phyloP scores from a whole-genome alignment of 1,140 invertebrate species.

The Aethina tumida region DNA sequence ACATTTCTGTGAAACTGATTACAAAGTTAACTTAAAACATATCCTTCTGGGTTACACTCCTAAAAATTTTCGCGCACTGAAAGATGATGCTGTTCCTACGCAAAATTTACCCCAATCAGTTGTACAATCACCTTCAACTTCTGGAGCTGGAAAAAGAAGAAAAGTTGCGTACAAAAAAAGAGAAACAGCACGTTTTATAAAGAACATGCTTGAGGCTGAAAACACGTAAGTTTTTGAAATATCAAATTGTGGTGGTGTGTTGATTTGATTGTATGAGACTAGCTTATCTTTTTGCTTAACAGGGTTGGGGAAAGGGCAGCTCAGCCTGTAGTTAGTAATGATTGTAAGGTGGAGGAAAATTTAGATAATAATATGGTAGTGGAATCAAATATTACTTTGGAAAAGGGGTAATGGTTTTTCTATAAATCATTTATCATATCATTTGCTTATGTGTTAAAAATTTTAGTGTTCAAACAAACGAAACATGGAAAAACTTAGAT shows the following conservation, averaged over 20 bases:
- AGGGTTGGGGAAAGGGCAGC: too few species aligned
- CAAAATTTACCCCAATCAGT: constrained; percentile 11
- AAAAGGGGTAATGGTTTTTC: background rate
- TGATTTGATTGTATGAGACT: background rate
- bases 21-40: constrained; percentile 13
- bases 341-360: background rate
- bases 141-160: background rate
- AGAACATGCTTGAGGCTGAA: constrained; percentile 1
- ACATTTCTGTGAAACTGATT: constrained; percentile 11
- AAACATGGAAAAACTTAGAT: constrained; percentile 2
- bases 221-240: constrained; percentile 3
- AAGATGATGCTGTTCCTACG: constrained; percentile 8
- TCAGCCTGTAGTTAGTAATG: constrained; percentile 1
- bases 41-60: constrained; percentile 6
- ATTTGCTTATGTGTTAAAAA: constrained; percentile 1
- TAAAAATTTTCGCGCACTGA: constrained; percentile 11
- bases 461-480: constrained; percentile 11
- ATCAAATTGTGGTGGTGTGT: background rate
- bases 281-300: too few species aligned
- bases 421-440: background rate
- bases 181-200: constrained; percentile 1
- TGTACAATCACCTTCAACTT: background rate
- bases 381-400: constrained; percentile 5
- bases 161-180: constrained; percentile 6
- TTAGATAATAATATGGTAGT: background rate